Conservation (phyloP, 2,797 vertebrate genomes). For the Harpagifer antarcticus region DNA sequence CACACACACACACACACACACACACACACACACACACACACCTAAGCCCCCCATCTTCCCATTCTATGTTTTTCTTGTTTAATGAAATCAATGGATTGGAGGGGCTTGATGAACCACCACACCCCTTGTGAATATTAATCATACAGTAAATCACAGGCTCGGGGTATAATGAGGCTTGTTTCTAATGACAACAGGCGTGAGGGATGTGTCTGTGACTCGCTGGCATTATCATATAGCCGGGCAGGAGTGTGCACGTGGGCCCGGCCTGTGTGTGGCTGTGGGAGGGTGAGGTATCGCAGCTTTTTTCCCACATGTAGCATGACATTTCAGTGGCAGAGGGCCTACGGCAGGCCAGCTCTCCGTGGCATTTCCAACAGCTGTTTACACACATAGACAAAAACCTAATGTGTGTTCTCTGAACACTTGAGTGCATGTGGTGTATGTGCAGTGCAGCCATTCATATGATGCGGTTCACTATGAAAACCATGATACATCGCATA, state of each 20-base stretch:
- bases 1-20: slow-evolving; percentile 1
- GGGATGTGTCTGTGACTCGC: slow-evolving; percentile 68
- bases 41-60: slow-evolving; percentile 6
- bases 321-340: slow-evolving; percentile 74
- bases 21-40: slow-evolving; percentile 1
- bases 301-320: slow-evolving; percentile 55
- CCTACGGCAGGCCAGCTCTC: slow-evolving; percentile 65
- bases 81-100: slow-evolving; percentile 68
- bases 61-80: slow-evolving; percentile 41
- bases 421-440: slow-evolving; percentile 12
- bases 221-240: slow-evolving; percentile 61
- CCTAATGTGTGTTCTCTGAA: slow-evolving; percentile 34
- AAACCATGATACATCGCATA: slow-evolving; percentile 6
- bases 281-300: slow-evolving; percentile 50
- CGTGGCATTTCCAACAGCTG: slow-evolving; percentile 74
- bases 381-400: slow-evolving; percentile 58
- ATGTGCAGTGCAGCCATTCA: slow-evolving; percentile 28
- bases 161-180: slow-evolving; percentile 73
- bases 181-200: slow-evolving; percentile 73
- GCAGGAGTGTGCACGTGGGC: slow-evolving; percentile 27
- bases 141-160: slow-evolving; percentile 71
- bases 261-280: slow-evolving; percentile 24
- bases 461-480: slow-evolving; percentile 25
- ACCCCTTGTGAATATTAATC: slow-evolving; percentile 76
- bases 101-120: slow-evolving; percentile 65